phyloP scores from a whole-genome alignment of 2,113 vertebrate genomes.

The Cryptotis parvus region DNA sequence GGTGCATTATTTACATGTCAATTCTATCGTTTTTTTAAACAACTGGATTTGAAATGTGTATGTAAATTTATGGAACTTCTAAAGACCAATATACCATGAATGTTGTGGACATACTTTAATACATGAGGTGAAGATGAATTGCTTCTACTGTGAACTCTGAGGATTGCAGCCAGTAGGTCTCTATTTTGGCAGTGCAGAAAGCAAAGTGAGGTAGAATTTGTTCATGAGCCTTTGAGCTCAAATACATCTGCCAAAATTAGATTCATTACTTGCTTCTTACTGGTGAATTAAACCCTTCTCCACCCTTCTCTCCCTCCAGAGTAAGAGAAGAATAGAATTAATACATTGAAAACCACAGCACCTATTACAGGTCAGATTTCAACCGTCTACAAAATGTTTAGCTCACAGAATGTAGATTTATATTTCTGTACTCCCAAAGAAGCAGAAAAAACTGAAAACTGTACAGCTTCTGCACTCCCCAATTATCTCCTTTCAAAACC shows the following conservation, averaged over 20 bases:
- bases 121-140: not conserved
- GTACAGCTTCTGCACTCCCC: conserved; percentile 70
- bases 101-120: not conserved
- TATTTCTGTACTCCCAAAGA: conserved; percentile 65
- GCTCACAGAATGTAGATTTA: conserved; percentile 3
- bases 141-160: not conserved
- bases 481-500: conserved; percentile 79
- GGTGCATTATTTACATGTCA: not conserved
- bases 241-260: conserved; percentile 22
- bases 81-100: not conserved
- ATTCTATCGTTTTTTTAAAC: not conserved
- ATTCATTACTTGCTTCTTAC: not conserved
- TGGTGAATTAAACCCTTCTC: not conserved
- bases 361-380: conserved; percentile 31
- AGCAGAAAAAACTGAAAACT: conserved; percentile 69
- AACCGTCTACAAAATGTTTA: conserved; percentile 32
- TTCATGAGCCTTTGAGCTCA: not conserved
- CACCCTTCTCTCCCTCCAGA: not conserved
- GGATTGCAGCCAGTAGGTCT: not conserved
- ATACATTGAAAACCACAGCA: not conserved
- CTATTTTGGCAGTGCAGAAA: not conserved
- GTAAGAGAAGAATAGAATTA: conserved; percentile 18
- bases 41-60: not conserved
- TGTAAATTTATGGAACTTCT: not conserved
- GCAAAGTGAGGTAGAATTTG: conserved; percentile 23